Evolutionary conservation across 2,888 invertebrate species (phyloP).

Genomic region (Schizotus pectinicornis): DNA sequence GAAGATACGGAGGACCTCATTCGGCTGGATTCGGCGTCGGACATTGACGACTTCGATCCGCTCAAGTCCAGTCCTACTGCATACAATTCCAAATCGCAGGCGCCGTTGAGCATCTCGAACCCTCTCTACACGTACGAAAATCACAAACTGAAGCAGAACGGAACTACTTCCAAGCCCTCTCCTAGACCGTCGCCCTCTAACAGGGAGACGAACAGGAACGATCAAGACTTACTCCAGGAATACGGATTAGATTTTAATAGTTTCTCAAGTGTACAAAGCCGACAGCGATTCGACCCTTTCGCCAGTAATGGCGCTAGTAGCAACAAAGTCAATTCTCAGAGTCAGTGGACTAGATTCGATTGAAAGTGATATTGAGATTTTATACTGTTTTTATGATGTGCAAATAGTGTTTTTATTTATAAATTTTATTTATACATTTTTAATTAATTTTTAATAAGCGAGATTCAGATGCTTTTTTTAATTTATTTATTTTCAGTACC

Average conservation of each 20-base stretch:
- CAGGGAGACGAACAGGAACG: slow-evolving; percentile 60
- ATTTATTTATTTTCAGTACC: slow-evolving; percentile 30
- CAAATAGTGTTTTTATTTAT: slow-evolving; percentile 30
- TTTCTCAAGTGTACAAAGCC: slow-evolving; percentile 52
- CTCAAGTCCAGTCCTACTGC: slow-evolving; percentile 57
- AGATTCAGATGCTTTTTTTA: slow-evolving; percentile 17
- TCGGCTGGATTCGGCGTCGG: slow-evolving; percentile 69
- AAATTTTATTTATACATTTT: slow-evolving; percentile 36
- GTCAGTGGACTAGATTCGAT: slow-evolving; percentile 68
- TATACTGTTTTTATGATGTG: slow-evolving; percentile 24
- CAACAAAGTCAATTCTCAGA: slow-evolving; percentile 60
- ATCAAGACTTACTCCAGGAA: slow-evolving; percentile 73
- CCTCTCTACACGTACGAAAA: slow-evolving; percentile 61
- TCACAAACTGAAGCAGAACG: slow-evolving; percentile 54
- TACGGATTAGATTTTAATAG: slow-evolving; percentile 75
- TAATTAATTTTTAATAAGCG: slow-evolving; percentile 1
- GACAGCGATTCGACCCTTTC: slow-evolving; percentile 49
- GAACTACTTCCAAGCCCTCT: slow-evolving; percentile 61
- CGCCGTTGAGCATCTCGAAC: slow-evolving; percentile 62
- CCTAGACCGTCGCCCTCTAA: slow-evolving; percentile 25
- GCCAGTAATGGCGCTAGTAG: slow-evolving; percentile 38
- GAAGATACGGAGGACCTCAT: slow-evolving; percentile 67
- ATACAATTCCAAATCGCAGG: slow-evolving; percentile 51
- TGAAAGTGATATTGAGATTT: slow-evolving; percentile 43
- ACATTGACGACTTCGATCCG: slow-evolving; percentile 73